Evolutionary conservation across 2,888 invertebrate species (phyloP), one percentile per base, ranked within the genome.

Genomic region (Polymixis flavicincta): DNA sequence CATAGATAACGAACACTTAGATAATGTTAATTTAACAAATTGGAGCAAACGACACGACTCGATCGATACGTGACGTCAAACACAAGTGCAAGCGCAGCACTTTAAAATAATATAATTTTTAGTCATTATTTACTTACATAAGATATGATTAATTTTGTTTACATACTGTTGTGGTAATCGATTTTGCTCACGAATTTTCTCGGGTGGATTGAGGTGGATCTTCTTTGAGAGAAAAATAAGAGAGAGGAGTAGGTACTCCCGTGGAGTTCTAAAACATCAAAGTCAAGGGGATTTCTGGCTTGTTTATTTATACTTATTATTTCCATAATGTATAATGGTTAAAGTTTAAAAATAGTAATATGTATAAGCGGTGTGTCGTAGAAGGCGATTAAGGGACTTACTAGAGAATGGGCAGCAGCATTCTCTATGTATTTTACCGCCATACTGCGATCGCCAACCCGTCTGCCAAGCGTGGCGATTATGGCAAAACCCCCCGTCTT

Each of bases 1-100:
- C 74, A 19, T 8, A 25, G 48, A 74, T 64, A 50, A 64, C 11
- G 67, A 45, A 61, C 60, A 71, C 54, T 66, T n/a, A 17, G 28
- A 59, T 69, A 37, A 17, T 55, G 54, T 19, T 9, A 55, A 61
- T 74, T 42, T 55, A 60, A 66, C 6, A 42, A 32, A 59, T 69
- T 66, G 25, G 25, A 64, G 32, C 59, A 32, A 81, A 72, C 42
- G 74, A 67, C 79, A 83, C 66, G 80, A 73, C 48, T 71, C 32
- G 19, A 28, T 70, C 28, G 22, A 22, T 13, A 52, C 71, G 78
- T 64, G 66, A 50, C 17, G 32, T 67, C 42, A 65, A 7, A 5
- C 14, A 22, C n/a, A 61, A 55, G 2, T 22, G 83, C 73, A 74
- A 72, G 22, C 73, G 45, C 65, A 64, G 71, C 66, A 73, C 14